Base-by-base conservation (phyloP, 35 echinoderm and acorn worm genomes). In the Anneissia japonica region DNA sequence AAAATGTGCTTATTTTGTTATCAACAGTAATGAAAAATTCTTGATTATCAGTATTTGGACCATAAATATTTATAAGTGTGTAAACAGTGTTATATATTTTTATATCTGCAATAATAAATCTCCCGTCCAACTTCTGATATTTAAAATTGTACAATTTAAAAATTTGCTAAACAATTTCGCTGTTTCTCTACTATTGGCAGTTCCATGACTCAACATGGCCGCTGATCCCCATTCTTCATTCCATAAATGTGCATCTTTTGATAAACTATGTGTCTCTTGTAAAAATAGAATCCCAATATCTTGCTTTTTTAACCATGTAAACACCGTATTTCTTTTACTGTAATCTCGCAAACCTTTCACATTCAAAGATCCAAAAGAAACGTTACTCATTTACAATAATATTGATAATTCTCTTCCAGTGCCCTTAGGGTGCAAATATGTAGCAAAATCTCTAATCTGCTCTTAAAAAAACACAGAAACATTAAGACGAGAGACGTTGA, bases 251-350 rank as follows among this genome's bases (percentile, higher is more conserved):
- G 34, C 28, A 33, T 76, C 74, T 30, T 7, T 30, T 7, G 7
- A 11, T 7, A 29, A 30, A 76, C 9, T 76, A 29, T 76, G 74
- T 29, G 74, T 76, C 34, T 76, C 74, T 76, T 76, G 74, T 11
- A 76, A 29, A 6, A 76, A 29, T 11, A 30, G 34, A 76, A 76
- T 76, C n/a, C 28, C 74, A 12, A 76, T 30, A 30, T 76, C 6
- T 76, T 76, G 28, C 74, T 76, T 76, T 29, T 76, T 76, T 29
- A 76, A 76, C 74, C 74, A 76, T 11, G 74, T 76, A 76, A 76
- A 76, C 7, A 76, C 74, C 34, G 74, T 33, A 76, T 26, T 33
- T 6, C 74, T 11, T 6, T 76, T 76, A 11, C 34, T 76, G 28
- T 33, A 26, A 76, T 76, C 74, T 76, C 74, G 28, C 7, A 76